Conservation (phyloP, 2,113 vertebrate species). For the Leptobrachium ailaonicum region DNA sequence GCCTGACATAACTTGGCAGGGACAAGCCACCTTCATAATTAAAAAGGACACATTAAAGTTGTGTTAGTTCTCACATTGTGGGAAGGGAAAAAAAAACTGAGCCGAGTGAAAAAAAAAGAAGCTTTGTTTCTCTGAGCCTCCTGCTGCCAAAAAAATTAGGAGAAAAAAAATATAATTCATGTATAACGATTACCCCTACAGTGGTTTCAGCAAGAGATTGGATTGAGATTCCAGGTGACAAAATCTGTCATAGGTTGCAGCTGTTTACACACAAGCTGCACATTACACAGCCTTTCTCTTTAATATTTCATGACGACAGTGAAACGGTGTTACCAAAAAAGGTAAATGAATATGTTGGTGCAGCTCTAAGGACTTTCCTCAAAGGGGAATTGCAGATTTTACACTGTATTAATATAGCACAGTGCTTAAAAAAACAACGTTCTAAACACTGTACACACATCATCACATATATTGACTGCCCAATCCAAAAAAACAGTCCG, state of each 20-base stretch:
- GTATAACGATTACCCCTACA: background rate
- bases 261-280: background rate
- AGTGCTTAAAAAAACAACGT: too few relatives aligned
- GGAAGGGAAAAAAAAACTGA: background rate
- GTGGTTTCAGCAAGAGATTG: background rate
- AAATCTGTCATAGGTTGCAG: background rate
- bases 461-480: too few relatives aligned
- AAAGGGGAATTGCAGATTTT: too few relatives aligned
- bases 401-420: too few relatives aligned
- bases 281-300: too few relatives aligned
- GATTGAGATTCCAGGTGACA: background rate
- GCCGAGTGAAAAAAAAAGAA: background rate
- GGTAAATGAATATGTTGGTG: too few relatives aligned
- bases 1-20: slow-evolving; percentile 33
- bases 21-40: slow-evolving; percentile 13
- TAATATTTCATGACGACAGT: too few relatives aligned
- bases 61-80: slow-evolving; percentile 24
- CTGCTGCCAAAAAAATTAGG: background rate
- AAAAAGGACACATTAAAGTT: slow-evolving; percentile 28
- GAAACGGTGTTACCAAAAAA: too few relatives aligned
- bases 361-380: too few relatives aligned
- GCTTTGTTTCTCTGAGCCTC: background rate
- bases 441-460: too few relatives aligned
- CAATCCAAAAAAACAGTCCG: too few relatives aligned
- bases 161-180: background rate